A percentile compares a stretch with the other conserved stretches of the same genome.
Conservation (phyloP, 2,888 invertebrate species). For the Germaria angustata region DNA sequence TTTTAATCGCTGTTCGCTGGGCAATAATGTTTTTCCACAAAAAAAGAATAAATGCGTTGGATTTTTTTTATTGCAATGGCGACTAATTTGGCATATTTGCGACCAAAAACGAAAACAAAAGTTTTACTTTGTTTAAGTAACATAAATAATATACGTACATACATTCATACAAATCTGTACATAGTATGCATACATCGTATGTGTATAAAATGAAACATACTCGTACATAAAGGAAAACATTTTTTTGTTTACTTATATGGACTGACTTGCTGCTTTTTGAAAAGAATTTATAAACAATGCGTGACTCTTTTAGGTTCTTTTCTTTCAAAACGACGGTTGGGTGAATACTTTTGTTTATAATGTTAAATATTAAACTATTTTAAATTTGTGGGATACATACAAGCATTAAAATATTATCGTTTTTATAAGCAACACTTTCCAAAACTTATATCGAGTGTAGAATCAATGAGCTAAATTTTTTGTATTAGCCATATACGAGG, state of each 20-base stretch:
- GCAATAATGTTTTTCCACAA: conserved; percentile 11
- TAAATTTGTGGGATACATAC: neutral
- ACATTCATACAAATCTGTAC: neutral
- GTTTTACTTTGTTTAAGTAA: conserved; percentile 55
- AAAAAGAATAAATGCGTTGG: conserved; percentile 19
- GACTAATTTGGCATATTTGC: conserved; percentile 52
- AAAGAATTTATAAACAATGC: conserved; percentile 53
- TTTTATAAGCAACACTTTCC: neutral
- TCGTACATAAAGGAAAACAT: conserved; percentile 20
- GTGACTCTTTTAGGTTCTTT: conserved; percentile 46
- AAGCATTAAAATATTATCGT: neutral
- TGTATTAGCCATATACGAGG: too few species aligned
- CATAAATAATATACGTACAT: conserved; percentile 39
- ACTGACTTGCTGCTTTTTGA: conserved; percentile 29
- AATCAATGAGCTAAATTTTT: too few species aligned
- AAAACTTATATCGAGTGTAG: too few species aligned
- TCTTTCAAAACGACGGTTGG: conserved; percentile 15
- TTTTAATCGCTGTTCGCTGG: conserved; percentile 30
- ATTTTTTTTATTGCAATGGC: conserved; percentile 30
- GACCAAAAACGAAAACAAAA: conserved; percentile 58
- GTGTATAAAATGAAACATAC: conserved; percentile 33
- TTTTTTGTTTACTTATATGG: conserved; percentile 44
- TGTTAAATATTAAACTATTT: conserved; percentile 19
- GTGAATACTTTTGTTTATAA: neutral
- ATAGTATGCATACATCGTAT: neutral